These are phyloP conservation scores for Nomada hirtipes DNA, from an alignment of 2,888 invertebrate species.

Conservation along the genomic window DNA sequence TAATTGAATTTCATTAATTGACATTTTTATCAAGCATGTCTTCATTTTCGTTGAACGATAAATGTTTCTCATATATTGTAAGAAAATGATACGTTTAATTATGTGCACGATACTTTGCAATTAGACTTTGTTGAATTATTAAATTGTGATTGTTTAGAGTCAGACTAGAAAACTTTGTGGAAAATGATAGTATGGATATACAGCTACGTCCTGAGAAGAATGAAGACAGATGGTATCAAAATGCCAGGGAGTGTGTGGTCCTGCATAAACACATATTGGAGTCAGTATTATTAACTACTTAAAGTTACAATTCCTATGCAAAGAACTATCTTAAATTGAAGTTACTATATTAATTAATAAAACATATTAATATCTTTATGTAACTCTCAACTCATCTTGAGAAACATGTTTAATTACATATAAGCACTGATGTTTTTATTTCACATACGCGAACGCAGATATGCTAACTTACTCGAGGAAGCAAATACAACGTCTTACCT, in stretches of 20 bases:
- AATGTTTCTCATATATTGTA: too few relatives aligned
- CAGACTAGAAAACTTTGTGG: slow-evolving; percentile 65
- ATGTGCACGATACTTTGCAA: background rate
- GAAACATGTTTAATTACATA: background rate
- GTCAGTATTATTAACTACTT: slow-evolving; percentile 49
- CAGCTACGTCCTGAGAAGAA: slow-evolving; percentile 50
- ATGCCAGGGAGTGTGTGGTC: slow-evolving; percentile 61
- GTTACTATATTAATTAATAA: too few relatives aligned
- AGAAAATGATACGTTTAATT: too few relatives aligned
- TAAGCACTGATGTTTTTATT: background rate
- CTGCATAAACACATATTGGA: slow-evolving; percentile 60
- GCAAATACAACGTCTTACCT: slow-evolving; percentile 70
- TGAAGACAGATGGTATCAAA: slow-evolving; percentile 59
- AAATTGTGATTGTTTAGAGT: slow-evolving; percentile 57
- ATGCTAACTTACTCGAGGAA: slow-evolving; percentile 62
- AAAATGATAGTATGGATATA: slow-evolving; percentile 48
- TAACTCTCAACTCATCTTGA: background rate
- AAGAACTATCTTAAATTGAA: too few relatives aligned
- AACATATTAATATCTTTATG: background rate
- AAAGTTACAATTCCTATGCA: background rate
- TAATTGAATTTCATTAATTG: too few relatives aligned
- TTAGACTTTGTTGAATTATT: background rate
- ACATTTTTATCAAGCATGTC: too few relatives aligned
- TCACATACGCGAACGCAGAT: slow-evolving; percentile 55
- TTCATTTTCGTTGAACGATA: too few relatives aligned